These are phyloP conservation scores for Mastacembelus armatus DNA, from an alignment of 2,797 vertebrate species.

Conservation along the genomic window DNA sequence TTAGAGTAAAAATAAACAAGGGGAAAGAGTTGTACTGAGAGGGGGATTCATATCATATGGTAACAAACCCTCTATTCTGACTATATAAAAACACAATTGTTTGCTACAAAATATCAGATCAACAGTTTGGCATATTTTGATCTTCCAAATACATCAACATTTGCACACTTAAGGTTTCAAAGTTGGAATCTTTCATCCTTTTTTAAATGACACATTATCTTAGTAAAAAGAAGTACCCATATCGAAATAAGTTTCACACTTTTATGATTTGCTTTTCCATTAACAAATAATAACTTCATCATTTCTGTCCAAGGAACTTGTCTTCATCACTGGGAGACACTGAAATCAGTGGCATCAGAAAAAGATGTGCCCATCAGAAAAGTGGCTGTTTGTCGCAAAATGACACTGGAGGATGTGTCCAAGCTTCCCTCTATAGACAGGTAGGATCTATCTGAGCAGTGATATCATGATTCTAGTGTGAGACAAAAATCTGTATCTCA, in stretches of 20 bases:
- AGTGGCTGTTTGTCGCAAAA: slow-evolving; percentile 47
- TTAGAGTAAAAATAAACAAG: no score
- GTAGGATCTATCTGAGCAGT: slow-evolving; percentile 20
- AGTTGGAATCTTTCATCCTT: no score
- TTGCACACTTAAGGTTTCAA: no score
- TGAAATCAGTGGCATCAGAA: slow-evolving; percentile 53
- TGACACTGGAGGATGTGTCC: slow-evolving; percentile 60
- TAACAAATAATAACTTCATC: background rate
- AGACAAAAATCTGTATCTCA: background rate
- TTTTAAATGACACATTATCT: no score
- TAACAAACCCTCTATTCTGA: no score
- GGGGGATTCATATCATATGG: no score
- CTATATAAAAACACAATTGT: no score
- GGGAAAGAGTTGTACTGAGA: no score
- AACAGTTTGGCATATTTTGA: no score
- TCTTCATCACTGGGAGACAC: slow-evolving; percentile 15
- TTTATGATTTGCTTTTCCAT: background rate
- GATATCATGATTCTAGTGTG: rapidly evolving
- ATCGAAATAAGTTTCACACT: background rate
- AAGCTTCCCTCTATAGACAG: slow-evolving; percentile 51
- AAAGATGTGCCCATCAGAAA: slow-evolving; percentile 8
- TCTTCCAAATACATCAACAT: no score
- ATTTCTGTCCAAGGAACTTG: slow-evolving; percentile 28
- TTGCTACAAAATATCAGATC: no score
- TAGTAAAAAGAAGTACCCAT: background rate